Percentiles rank a stretch among this genome's conserved stretches.
These are phyloP conservation scores for Sitta europaea DNA, from an alignment of 2,113 vertebrate genomes.

Conservation along the genomic window DNA sequence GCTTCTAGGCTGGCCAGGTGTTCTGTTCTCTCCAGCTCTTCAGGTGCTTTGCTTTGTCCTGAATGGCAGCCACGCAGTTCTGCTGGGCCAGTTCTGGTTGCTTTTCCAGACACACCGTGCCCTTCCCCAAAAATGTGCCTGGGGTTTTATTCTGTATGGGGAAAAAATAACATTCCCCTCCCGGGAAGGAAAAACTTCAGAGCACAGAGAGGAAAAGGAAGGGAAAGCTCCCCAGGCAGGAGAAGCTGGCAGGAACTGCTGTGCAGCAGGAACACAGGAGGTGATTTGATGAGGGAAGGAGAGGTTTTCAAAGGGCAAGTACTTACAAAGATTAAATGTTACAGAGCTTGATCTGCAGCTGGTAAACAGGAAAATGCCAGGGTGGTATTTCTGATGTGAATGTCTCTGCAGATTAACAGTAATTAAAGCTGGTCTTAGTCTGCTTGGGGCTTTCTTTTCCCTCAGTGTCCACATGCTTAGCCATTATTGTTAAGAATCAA, in stretches of 20 bases:
- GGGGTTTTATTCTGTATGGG: background rate
- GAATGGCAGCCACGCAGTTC: background rate
- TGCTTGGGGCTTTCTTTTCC: background rate
- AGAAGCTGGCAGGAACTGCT: background rate
- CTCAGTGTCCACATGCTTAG: background rate
- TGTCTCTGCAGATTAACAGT: conserved; percentile 9
- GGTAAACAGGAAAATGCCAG: conserved; percentile 56
- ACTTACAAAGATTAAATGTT: conserved; percentile 27
- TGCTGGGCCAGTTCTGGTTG: background rate
- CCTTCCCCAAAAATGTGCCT: background rate
- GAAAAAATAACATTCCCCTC: background rate
- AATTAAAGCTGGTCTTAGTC: conserved; percentile 17
- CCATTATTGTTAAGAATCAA: background rate
- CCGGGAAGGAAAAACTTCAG: background rate
- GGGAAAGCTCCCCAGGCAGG: background rate
- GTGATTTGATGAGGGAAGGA: background rate
- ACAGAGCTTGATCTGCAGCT: conserved; percentile 15
- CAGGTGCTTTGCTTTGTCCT: background rate
- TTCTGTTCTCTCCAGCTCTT: background rate
- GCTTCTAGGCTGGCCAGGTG: background rate
- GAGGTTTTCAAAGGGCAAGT: conserved; percentile 39
- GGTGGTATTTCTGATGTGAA: conserved; percentile 41
- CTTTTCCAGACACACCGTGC: background rate
- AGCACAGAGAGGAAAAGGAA: rapidly evolving
- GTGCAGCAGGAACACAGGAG: background rate